Evolutionary conservation across 2,113 vertebrate species (phyloP).

Genomic region (Mustela lutreola): DNA sequence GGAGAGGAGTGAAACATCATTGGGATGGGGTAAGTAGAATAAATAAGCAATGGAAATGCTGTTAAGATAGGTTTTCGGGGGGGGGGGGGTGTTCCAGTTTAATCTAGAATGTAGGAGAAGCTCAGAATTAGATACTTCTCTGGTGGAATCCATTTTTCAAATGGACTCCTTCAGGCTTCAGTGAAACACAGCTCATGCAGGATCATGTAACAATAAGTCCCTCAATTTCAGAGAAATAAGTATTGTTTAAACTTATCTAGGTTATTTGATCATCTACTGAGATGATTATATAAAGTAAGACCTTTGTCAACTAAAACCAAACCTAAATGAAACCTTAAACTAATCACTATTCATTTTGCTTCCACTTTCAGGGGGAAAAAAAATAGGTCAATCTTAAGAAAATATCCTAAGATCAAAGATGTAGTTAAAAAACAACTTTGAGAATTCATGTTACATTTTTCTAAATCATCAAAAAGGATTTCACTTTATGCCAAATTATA

Average conservation of each 20-base stretch:
- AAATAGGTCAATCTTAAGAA: constrained; percentile 60
- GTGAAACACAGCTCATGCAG: neutral
- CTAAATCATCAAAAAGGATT: constrained; percentile 63
- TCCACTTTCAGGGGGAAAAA: neutral
- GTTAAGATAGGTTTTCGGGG: neutral
- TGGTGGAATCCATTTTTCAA: neutral
- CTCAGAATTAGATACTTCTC: neutral
- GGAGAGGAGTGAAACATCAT: neutral
- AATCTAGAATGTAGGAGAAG: neutral
- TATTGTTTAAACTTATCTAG: neutral
- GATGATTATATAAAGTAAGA: neutral
- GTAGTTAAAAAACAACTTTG: constrained; percentile 38
- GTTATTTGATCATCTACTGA: neutral
- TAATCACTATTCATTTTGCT: constrained; percentile 49
- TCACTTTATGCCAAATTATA: constrained; percentile 44
- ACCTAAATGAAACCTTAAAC: constrained; percentile 28
- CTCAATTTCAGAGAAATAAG: neutral
- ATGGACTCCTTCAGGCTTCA: neutral
- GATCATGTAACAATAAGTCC: neutral
- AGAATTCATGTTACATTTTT: constrained; percentile 26
- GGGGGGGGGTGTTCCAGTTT: neutral
- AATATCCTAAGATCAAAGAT: constrained; percentile 69
- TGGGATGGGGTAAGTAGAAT: neutral
- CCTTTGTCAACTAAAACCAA: neutral
- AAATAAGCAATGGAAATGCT: neutral